These are phyloP conservation scores for Halictus rubicundus DNA, from an alignment of 1,140 invertebrate species.

Conservation along the genomic window DNA sequence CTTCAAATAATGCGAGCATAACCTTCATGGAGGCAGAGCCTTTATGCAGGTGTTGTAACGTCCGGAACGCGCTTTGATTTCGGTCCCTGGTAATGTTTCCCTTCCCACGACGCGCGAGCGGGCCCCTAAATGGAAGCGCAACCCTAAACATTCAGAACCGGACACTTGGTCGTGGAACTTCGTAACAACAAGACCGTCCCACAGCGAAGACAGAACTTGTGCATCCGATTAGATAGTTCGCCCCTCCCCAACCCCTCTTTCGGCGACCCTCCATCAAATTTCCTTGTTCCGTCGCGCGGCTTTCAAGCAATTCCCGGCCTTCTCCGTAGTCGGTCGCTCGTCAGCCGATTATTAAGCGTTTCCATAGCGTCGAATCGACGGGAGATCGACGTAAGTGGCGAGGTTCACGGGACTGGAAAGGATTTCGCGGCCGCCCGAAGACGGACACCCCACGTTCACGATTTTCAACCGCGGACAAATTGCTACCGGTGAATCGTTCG, in stretches of 20 bases:
- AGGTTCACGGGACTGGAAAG: neutral
- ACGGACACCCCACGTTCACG: constrained; percentile 1
- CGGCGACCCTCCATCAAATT: neutral
- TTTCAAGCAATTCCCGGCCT: neutral
- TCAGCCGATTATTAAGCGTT: constrained; percentile 47
- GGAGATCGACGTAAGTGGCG: constrained; percentile 23
- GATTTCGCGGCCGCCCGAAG: neutral
- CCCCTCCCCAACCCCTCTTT: neutral
- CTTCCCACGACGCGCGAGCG: neutral
- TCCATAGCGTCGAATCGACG: constrained; percentile 27
- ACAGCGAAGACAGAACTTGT: constrained; percentile 39
- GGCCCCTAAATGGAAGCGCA: neutral
- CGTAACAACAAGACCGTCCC: constrained; percentile 15
- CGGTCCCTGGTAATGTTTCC: constrained; percentile 1
- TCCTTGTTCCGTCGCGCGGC: too few relatives aligned
- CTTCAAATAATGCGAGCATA: too few relatives aligned
- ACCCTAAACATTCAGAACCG: constrained; percentile 11
- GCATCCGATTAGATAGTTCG: constrained; percentile 39
- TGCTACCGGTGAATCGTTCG: constrained; percentile 7
- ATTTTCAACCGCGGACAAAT: constrained; percentile 37
- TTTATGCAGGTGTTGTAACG: too few relatives aligned
- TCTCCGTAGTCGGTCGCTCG: neutral
- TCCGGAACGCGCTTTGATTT: neutral
- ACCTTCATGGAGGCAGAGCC: too few relatives aligned
- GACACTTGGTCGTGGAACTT: constrained; percentile 33